These are phyloP conservation scores for Sibirionetta formosa DNA, from an alignment of 2,797 vertebrate species.

Conservation along the genomic window DNA sequence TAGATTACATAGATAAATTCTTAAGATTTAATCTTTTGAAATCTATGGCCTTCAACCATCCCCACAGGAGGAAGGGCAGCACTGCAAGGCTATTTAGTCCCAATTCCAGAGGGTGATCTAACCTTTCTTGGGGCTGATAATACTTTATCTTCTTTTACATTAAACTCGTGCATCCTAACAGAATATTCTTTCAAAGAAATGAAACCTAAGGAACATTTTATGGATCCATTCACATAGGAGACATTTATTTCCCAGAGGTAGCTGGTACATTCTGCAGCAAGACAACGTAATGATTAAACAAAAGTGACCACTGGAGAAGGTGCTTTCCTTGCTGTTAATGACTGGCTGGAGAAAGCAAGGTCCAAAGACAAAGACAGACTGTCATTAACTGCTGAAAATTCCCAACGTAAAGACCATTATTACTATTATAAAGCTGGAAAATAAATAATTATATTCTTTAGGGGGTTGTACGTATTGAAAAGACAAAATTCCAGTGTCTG, in stretches of 20 bases:
- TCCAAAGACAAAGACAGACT: constrained; percentile 59
- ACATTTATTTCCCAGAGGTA: constrained; percentile 56
- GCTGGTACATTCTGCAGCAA: constrained; percentile 38
- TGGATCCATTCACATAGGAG: not conserved
- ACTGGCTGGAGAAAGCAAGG: constrained; percentile 58
- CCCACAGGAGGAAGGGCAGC: not conserved
- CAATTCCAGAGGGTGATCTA: constrained; percentile 38
- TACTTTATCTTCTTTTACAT: constrained; percentile 38
- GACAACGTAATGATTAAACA: constrained; percentile 55
- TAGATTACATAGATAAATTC: constrained; percentile 66
- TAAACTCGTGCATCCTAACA: not conserved
- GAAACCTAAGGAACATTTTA: constrained; percentile 31
- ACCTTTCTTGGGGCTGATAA: not conserved
- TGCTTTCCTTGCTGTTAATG: constrained; percentile 63
- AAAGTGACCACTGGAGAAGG: constrained; percentile 56
- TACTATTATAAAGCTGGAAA: constrained; percentile 78
- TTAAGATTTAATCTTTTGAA: constrained; percentile 51
- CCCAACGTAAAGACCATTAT: constrained; percentile 70
- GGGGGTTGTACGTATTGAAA: constrained; percentile 70
- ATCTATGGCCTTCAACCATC: constrained; percentile 19
- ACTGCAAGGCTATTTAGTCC: not conserved
- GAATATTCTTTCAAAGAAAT: constrained; percentile 53
- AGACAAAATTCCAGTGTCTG: constrained; percentile 72
- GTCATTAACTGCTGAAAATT: constrained; percentile 78
- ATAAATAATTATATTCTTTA: constrained; percentile 77